phyloP scores from a whole-genome alignment of 2,113 vertebrate species.

The Platichthys flesus region DNA sequence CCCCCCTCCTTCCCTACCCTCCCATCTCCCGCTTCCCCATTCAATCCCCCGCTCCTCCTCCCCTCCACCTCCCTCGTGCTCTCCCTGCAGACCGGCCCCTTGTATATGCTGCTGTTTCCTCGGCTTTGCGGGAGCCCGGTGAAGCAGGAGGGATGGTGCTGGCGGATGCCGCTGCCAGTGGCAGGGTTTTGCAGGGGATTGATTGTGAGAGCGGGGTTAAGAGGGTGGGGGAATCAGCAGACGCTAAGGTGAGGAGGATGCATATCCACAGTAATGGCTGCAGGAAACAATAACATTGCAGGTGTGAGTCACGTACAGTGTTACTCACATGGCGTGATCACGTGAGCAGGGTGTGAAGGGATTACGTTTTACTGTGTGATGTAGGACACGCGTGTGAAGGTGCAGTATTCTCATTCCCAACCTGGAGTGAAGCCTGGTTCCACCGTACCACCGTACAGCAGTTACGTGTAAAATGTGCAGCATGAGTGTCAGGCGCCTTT shows the following conservation, averaged over 20 bases:
- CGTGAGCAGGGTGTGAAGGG: constrained; percentile 3
- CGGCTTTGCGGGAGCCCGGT: constrained; percentile 73
- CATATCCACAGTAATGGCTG: constrained; percentile 20
- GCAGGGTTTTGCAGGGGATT: constrained; percentile 58
- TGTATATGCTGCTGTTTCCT: constrained; percentile 78
- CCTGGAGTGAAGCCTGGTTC: not conserved
- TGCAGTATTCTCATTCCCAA: not conserved
- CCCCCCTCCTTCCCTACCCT: constrained; percentile 57
- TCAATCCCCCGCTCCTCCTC: constrained; percentile 40
- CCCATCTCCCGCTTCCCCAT: too few species aligned
- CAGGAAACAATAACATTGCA: constrained; percentile 38
- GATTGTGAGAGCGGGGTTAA: constrained; percentile 59
- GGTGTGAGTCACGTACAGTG: not conserved
- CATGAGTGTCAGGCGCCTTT: constrained; percentile 23
- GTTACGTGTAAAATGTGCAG: constrained; percentile 16
- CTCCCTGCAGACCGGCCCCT: constrained; percentile 70
- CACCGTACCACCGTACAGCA: not conserved
- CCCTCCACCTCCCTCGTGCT: constrained; percentile 54
- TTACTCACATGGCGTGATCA: not conserved
- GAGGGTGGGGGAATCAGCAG: constrained; percentile 50
- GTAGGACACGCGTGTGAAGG: constrained; percentile 1
- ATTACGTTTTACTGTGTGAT: constrained; percentile 4
- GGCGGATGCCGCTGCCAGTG: constrained; percentile 44
- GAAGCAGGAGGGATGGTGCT: constrained; percentile 55
- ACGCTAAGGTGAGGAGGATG: constrained; percentile 40